Conservation (phyloP, 2,113 vertebrate species). For the Leucosticte australis region DNA sequence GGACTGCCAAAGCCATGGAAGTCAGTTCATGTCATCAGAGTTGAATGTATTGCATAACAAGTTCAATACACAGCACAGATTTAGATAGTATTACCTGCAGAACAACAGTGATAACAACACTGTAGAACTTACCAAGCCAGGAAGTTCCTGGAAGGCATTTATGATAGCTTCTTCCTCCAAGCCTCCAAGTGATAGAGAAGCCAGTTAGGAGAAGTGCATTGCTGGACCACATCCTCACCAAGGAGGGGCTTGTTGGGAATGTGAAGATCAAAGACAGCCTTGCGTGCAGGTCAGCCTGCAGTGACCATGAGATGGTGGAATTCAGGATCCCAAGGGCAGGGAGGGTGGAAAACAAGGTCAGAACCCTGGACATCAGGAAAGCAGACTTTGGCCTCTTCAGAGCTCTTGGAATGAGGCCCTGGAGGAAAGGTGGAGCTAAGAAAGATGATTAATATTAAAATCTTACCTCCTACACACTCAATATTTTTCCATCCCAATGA, state of each 20-base stretch:
- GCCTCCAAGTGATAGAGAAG: neutral
- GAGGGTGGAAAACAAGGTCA: neutral
- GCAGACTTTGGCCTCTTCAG: neutral
- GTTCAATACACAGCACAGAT: neutral
- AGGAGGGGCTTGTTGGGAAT: neutral
- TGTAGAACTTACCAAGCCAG: neutral
- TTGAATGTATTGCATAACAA: neutral
- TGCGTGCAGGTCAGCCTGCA: neutral
- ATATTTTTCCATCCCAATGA: neutral
- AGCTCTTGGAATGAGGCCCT: neutral
- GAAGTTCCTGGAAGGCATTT: neutral
- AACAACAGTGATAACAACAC: neutral
- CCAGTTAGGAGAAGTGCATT: neutral
- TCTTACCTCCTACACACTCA: neutral
- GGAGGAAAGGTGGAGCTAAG: neutral
- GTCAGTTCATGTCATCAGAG: neutral
- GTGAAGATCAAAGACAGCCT: neutral
- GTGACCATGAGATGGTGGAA: neutral
- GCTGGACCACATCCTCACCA: neutral
- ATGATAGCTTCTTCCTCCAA: neutral
- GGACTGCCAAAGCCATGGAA: neutral
- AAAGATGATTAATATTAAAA: neutral
- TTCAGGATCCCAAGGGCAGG: neutral
- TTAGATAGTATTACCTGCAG: neutral
- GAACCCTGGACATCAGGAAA: neutral